phyloP scores from a whole-genome alignment of 2,797 vertebrate genomes.

The Protosalanx chinensis region DNA sequence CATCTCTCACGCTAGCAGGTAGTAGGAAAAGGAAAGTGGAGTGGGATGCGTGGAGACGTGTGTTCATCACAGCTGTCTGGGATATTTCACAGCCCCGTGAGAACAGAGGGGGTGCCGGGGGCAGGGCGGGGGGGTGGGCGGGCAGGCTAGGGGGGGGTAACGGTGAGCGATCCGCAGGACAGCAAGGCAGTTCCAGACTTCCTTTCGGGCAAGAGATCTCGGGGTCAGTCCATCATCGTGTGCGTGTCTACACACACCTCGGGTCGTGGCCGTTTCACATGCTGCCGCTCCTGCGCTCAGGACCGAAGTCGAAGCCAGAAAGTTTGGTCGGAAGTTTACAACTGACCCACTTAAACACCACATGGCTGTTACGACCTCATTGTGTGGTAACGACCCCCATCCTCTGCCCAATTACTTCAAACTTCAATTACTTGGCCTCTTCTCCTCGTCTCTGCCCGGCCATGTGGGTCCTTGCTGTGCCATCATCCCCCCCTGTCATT shows the following conservation, averaged over 20 bases:
- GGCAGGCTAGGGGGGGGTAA: conserved; percentile 3
- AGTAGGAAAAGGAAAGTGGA: conserved; percentile 19
- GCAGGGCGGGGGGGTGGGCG: not conserved
- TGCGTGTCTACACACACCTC: conserved; percentile 26
- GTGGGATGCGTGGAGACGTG: conserved; percentile 30
- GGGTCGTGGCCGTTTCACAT: conserved; percentile 31
- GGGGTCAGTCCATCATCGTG: conserved; percentile 16
- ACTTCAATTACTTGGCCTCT: not conserved
- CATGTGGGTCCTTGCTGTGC: conserved; percentile 20
- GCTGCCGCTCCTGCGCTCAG: not conserved
- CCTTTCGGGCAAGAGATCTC: conserved; percentile 28
- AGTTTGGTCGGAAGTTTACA: not conserved
- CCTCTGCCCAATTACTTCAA: not conserved
- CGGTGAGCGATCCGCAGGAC: conserved; percentile 29
- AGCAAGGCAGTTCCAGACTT: conserved; percentile 21
- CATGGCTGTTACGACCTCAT: not conserved
- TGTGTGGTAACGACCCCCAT: not conserved
- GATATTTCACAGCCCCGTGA: conserved; percentile 68
- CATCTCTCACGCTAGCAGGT: conserved; percentile 45
- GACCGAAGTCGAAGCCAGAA: not conserved
- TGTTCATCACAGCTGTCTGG: conserved; percentile 57
- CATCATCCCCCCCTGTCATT: conserved; percentile 9
- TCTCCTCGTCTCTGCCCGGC: conserved; percentile 11
- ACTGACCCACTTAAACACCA: not conserved
- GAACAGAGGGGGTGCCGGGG: conserved; percentile 15